phyloP scores from a whole-genome alignment of 2,797 vertebrate genomes.

The Chaenodraco wilsoni region DNA sequence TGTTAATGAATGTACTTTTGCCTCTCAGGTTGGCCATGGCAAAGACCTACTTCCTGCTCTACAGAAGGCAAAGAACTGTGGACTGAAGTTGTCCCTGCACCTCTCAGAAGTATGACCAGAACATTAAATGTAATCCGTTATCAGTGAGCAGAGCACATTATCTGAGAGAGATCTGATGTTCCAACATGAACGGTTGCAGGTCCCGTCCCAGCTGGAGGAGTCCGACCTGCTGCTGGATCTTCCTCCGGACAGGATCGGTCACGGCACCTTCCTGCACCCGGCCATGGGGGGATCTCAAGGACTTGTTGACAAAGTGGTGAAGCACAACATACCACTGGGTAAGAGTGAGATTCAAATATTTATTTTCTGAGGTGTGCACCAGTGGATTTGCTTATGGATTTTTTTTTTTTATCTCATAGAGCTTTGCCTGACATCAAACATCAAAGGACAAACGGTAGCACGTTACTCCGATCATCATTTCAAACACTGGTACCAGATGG shows the following conservation, averaged over 20 bases:
- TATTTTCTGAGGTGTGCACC: neutral
- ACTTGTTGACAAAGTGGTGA: constrained; percentile 88
- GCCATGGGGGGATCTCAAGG: constrained; percentile 82
- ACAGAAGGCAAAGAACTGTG: constrained; percentile 88
- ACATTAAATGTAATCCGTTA: no score
- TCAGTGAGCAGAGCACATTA: neutral
- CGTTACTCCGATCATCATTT: constrained; percentile 93
- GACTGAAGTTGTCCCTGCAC: constrained; percentile 93
- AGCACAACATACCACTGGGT: constrained; percentile 91
- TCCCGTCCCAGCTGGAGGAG: constrained; percentile 90
- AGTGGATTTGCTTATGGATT: neutral
- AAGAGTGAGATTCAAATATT: constrained; percentile 45
- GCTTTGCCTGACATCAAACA: constrained; percentile 93
- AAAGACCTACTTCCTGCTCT: constrained; percentile 90
- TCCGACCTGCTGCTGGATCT: constrained; percentile 89
- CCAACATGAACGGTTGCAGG: constrained; percentile 78
- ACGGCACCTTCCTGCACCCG: constrained; percentile 92
- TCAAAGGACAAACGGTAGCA: constrained; percentile 92
- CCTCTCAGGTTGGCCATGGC: constrained; percentile 88
- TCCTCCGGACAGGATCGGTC: constrained; percentile 95
- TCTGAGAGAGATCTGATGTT: neutral
- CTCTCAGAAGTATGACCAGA: constrained; percentile 89
- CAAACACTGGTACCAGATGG: constrained; percentile 90
- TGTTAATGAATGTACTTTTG: constrained; percentile 28
- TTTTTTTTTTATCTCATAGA: constrained; percentile 78